Percentiles rank a stretch among this genome's conserved stretches.
Evolutionary conservation across 2,797 vertebrate species (phyloP).

Genomic region (Tauraco hartlaubi): DNA sequence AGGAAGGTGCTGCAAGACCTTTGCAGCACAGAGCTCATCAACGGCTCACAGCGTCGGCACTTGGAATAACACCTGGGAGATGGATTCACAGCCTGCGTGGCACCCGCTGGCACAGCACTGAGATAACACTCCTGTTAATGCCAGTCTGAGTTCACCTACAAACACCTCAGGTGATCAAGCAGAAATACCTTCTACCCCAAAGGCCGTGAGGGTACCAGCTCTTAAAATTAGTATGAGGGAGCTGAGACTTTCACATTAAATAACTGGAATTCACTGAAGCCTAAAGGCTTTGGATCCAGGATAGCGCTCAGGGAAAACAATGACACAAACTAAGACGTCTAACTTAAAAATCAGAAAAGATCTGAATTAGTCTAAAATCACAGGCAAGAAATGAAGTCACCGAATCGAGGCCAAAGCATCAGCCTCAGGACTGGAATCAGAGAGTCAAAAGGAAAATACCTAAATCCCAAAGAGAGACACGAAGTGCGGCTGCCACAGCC

Average conservation of each 20-base stretch:
- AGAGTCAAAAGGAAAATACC: background rate
- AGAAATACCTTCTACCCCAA: background rate
- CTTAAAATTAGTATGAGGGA: background rate
- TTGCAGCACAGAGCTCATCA: background rate
- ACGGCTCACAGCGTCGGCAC: background rate
- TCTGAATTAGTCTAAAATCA: background rate
- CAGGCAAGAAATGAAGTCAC: background rate
- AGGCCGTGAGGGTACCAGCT: background rate
- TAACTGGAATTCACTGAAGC: background rate
- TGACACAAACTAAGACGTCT: background rate
- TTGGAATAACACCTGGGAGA: accelerated
- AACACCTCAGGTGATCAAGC: background rate
- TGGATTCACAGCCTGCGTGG: background rate
- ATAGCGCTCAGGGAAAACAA: background rate
- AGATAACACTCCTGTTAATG: accelerated
- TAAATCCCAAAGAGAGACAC: background rate
- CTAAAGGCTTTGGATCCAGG: background rate
- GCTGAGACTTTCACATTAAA: background rate
- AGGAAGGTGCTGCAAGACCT: background rate
- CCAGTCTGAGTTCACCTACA: background rate
- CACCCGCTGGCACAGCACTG: background rate
- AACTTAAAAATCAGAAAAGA: background rate
- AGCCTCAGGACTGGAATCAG: background rate
- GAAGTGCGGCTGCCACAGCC: background rate
- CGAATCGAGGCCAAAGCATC: background rate